Evolutionary conservation across 1,140 invertebrate species (phyloP), one percentile per base, ranked within the genome.

Genomic region (Megathymus violae): DNA sequence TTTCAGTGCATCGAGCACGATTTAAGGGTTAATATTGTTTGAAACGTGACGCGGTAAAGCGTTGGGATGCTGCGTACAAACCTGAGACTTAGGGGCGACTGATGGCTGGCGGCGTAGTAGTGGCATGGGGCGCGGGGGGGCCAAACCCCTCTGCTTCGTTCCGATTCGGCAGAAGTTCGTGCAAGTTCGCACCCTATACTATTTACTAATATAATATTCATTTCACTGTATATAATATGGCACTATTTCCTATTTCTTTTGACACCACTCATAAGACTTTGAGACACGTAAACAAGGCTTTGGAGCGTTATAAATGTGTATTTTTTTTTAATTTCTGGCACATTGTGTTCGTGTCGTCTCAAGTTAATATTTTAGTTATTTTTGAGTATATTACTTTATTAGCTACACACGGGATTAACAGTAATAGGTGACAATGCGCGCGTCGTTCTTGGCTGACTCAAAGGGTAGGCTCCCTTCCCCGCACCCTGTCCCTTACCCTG

Each of bases 71-170:
- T 86, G 83, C 76, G 84, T 74, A 68, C 84, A 80, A 88, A 87
- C 78, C 85, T 88, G 78, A 80, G 85, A 88, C 85, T 85, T 84
- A 78, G 75, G 78, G 80, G 76, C 84, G 75, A 88, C 85, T 88
- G 85, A 82, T 84, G 76, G 76, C 69, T 71, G 59, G 60, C 74
- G 63, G 63, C 64, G 63, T 69, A 71, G 67, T 40, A 50, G 76
- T 74, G 70, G 74, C 77, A 66, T 79, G 86, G 77, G 79, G 66
- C 50, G 77, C 78, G 72, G 81, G 78, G 75, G 75, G 71, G 51
- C 13, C 60, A 43, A 61, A 46, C 76, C 67, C 71, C 73, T 73
- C 70, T 72, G 44, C 51, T 54, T 54, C 51, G 51, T 54, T 54
- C 19, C 38, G 19, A 27, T 54, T 54, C 51, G 51, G 51, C 51